These are phyloP conservation scores for Fistularia tabacaria DNA, from an alignment of 2,797 vertebrate genomes.

Conservation along the genomic window DNA sequence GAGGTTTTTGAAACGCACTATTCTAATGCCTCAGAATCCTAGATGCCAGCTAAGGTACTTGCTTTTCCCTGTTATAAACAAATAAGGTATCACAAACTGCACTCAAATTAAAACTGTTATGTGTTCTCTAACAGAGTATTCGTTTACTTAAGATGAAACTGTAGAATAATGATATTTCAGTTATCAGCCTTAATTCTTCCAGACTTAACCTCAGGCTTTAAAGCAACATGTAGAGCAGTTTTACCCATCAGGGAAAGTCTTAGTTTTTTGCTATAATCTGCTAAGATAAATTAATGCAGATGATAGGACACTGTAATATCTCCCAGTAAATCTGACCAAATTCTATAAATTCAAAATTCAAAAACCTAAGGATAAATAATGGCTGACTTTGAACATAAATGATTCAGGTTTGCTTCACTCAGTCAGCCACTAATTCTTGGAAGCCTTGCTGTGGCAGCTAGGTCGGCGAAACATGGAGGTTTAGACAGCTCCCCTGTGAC, in stretches of 20 bases:
- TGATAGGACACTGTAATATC: neutral
- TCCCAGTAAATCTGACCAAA: constrained; percentile 13
- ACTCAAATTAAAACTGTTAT: too few relatives aligned
- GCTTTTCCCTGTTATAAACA: too few relatives aligned
- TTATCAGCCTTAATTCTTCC: constrained; percentile 8
- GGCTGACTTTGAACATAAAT: constrained; percentile 46
- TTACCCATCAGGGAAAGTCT: constrained; percentile 9
- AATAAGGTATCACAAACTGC: too few relatives aligned
- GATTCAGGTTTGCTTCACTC: constrained; percentile 32
- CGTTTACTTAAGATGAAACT: neutral
- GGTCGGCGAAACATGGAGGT: constrained; percentile 42
- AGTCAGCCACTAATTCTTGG: constrained; percentile 35
- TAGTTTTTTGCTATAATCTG: neutral
- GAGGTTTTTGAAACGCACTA: too few relatives aligned
- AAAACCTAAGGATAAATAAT: constrained; percentile 41
- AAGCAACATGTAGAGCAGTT: constrained; percentile 14
- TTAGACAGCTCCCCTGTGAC: constrained; percentile 58
- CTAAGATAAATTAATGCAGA: neutral
- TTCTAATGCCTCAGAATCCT: too few relatives aligned
- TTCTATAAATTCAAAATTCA: constrained; percentile 24
- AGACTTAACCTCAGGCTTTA: neutral
- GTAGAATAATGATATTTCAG: constrained; percentile 18
- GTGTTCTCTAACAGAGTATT: too few relatives aligned
- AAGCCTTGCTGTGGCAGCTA: constrained; percentile 32
- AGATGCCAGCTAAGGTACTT: too few relatives aligned